Base-by-base conservation (phyloP, 2,797 vertebrate genomes). In the Pitangus sulphuratus region DNA sequence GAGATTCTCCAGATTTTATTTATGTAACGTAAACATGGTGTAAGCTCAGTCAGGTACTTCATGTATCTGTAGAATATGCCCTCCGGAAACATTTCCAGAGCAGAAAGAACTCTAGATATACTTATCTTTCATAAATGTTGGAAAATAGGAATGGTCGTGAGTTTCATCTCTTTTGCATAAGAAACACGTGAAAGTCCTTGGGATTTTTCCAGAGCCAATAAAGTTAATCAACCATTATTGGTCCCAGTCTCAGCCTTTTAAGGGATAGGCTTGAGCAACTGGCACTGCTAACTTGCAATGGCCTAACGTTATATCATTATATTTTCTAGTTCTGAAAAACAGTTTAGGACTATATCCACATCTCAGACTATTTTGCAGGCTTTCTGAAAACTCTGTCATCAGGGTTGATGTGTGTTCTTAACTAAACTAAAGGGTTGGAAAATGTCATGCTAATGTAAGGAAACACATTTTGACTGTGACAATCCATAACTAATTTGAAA, bases 391-490 rank as follows among this genome's bases (percentile, higher is more conserved):
- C 58, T 53, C 61, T 94, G 40, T 76, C 40, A 48, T 82, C 48
- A 79, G 90, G 84, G 68, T 72, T 66, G 89, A 51, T 12, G 12
- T 83, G 58, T 30, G 35, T n/a, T 92, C 53, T n/a, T n/a, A n/a
- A n/a, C n/a, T n/a, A n/a, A 93, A 82, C 39, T 77, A 75, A 51
- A 62, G 66, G 68, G 16, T 77, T 88, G n/a, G 57, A 93, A 94
- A 95, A 87, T 22, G 61, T 79, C 87, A 60, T 44, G n/a, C 60
- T 89, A 76, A 82, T 75, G 35, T 53, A 88, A 85, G 74, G 76
- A 75, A 95, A 69, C 37, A 93, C 72, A 72, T 95, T 95, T 97
- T 92, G 51, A 83, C 79, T 84, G 84, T 91, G 62, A 79, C 78
- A 47, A 90, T 65, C 75, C 62, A 62, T 90, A 94, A 68, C 78